These are phyloP conservation scores for Gobius niger DNA, from an alignment of 2,113 vertebrate species.

Conservation along the genomic window DNA sequence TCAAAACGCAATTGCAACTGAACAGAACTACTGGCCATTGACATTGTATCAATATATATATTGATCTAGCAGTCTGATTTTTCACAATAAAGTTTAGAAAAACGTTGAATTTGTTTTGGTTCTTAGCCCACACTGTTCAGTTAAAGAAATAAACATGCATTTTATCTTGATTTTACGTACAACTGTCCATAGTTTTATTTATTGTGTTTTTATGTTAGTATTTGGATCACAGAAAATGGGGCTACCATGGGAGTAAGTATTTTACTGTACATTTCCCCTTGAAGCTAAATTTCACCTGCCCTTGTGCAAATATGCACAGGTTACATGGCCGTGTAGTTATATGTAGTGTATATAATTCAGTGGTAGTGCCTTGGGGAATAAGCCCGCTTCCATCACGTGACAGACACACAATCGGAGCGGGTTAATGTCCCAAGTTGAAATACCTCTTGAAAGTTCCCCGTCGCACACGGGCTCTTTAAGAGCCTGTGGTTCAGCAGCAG, in stretches of 20 bases:
- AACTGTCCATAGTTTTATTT: no score
- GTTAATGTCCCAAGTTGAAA: background rate
- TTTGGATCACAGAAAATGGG: conserved; percentile 31
- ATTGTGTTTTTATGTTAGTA: conserved; percentile 3
- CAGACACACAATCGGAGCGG: no score
- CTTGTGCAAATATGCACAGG: background rate
- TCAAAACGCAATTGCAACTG: conserved; percentile 74
- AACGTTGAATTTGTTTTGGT: conserved; percentile 31
- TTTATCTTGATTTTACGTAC: background rate
- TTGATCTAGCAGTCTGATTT: conserved; percentile 83
- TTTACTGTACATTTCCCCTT: no score
- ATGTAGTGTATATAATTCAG: background rate
- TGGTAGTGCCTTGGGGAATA: no score
- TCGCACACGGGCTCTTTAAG: conserved; percentile 62
- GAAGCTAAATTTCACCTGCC: background rate
- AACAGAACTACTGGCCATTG: conserved; percentile 79
- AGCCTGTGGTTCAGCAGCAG: conserved; percentile 16
- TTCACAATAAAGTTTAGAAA: conserved; percentile 83
- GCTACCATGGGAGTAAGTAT: background rate
- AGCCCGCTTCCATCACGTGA: background rate
- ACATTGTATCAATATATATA: conserved; percentile 80
- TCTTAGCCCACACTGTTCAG: conserved; percentile 7
- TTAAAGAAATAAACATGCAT: background rate
- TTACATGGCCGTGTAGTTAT: background rate
- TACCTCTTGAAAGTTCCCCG: background rate